Base-by-base conservation (phyloP, 2,797 vertebrate species). In the Lagocephalus sceleratus region DNA sequence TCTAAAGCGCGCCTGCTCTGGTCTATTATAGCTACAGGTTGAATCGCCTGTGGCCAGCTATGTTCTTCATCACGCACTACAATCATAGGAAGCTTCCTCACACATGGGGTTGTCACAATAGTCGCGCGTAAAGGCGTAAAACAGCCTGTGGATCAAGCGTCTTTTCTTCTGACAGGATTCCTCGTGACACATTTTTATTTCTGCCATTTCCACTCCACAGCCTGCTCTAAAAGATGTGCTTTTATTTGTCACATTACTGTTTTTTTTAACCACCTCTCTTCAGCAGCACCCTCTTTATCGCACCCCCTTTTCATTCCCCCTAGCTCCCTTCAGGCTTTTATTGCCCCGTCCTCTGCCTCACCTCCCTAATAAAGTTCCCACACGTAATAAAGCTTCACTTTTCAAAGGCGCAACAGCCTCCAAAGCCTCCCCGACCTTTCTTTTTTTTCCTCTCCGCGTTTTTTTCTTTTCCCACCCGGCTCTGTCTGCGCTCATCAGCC, bases 371-470 rank as follows among this genome's bases (percentile, higher is more conserved):
- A 85, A 85, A 88, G 85, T 89, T 88, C 86, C 85, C 86, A 86
- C 86, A 88, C 83, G 78, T 83, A 86, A 87, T 88, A 88, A 91
- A 90, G 75, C 83, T 75, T 69, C 85, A 86, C 81, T 88, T 91
- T 90, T 88, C 78, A 89, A 87, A 86, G 82, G 70, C 79, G 84
- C 75, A 79, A 60, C 79, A 82, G 81, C 73, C 75, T 80, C 77
- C 70, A 86, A 71, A 83, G 79, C 80, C 77, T 74, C 58, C 44
- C 57, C 53, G 68, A 63, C 67, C 78, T 75, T 59, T 68, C 63
- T 60, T 80, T 68, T 60, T 74, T 71, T 76, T 76, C 66, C 66
- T 57, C 39, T 46, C 25, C 15, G 43, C 22, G 23, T 55, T 51
- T 44, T 51, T 63, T 66, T 68, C 68, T 72, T 63, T 69, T 71